Conservation (phyloP, 2,113 vertebrate species). For the Hippocampus guttulatus region DNA sequence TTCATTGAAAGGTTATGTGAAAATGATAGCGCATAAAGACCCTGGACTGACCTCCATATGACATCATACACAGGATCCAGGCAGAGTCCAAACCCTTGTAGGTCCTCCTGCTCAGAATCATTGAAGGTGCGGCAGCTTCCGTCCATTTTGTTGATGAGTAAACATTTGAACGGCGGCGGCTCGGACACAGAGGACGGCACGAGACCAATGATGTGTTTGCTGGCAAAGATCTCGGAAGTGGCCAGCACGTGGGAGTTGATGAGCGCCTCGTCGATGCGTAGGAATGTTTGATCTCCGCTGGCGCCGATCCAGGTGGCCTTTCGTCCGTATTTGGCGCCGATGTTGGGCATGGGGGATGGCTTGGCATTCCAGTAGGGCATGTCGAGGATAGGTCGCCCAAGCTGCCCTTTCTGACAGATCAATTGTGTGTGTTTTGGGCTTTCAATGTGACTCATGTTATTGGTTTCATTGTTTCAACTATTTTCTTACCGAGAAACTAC, state of each 20-base stretch:
- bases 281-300: conserved; percentile 96
- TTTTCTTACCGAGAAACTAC: conserved; percentile 93
- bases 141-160: conserved; percentile 98
- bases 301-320: conserved; percentile 98
- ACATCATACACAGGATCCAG: conserved; percentile 98
- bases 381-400: conserved; percentile 93
- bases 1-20: background rate
- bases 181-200: conserved; percentile 92
- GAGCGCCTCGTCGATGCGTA: conserved; percentile 95
- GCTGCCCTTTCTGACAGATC: conserved; percentile 87
- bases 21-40: background rate
- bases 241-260: conserved; percentile 98
- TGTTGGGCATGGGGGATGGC: conserved; percentile 95
- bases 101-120: conserved; percentile 97
- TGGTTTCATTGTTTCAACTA: background rate
- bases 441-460: background rate
- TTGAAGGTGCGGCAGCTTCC: conserved; percentile 98
- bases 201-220: conserved; percentile 96
- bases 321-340: conserved; percentile 93
- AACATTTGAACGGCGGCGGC: conserved; percentile 95
- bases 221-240: conserved; percentile 98
- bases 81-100: conserved; percentile 95
- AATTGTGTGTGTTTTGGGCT: background rate
- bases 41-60: conserved; percentile 87
- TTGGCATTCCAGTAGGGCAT: conserved; percentile 98